Evolutionary conservation across 2,797 vertebrate species (phyloP), one percentile per base, ranked within the genome.

Genomic region (Chelidonichthys spinosus): DNA sequence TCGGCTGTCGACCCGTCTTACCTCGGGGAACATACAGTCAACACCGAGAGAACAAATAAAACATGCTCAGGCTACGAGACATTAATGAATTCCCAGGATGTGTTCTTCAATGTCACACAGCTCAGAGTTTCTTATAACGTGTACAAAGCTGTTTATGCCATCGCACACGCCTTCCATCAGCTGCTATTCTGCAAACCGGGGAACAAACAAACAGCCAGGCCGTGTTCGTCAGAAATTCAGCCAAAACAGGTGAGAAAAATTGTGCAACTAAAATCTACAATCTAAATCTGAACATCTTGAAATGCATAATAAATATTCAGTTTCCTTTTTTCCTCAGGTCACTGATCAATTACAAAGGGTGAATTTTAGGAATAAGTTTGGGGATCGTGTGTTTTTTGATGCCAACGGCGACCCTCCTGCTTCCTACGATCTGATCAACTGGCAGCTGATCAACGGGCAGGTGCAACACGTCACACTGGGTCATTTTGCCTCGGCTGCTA

Each of bases 361-460:
- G 0, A 66, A 89, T 69, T 95, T 94, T 84, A 83, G 4, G 17
- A 92, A 93, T 76, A 49, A 68, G 4, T 94, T 92, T 85, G 93
- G 88, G 0, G 93, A 93, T 54, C 0, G 66, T 32, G 91, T 95
- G 33, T 93, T 90, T 73, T 95, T 95, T 81, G 90, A 95, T 83
- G 74, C 86, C 59, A 94, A 94, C 43, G 94, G 94, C 33, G 88
- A 95, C 39, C 93, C 93, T 42, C 90, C 92, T 43, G 89, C 92
- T 14, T 92, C 89, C 15, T 95, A 95, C 78, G 94, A 95, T 11
- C 63, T 95, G 2, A 93, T 95, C 37, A 95, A 95, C 90, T 95
- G 94, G 94, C 94, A 94, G 79, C 73, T 95, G 50, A 90, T 3
- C 76, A 82, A 92, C 2, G 92, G 93, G 0, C 60, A 91, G 70